Evolutionary conservation across 2,797 vertebrate genomes (phyloP).

Genomic region (Scleropages formosus): DNA sequence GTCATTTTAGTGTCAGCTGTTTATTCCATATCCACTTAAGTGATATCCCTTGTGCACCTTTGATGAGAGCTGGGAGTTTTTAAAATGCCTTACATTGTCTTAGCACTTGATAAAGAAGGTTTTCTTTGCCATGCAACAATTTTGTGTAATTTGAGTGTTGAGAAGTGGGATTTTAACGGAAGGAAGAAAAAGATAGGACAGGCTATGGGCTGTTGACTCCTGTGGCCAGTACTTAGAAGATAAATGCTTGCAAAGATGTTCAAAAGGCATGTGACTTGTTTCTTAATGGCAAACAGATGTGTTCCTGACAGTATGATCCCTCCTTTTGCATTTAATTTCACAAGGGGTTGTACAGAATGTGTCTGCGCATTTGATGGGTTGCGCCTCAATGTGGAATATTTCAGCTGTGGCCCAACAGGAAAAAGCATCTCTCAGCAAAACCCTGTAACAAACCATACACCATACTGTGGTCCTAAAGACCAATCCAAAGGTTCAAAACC

Average conservation of each 20-base stretch:
- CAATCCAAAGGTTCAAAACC: not conserved
- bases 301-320: not conserved
- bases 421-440: not conserved
- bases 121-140: too few species aligned
- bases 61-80: too few species aligned
- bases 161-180: too few species aligned
- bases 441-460: not conserved
- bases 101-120: too few species aligned
- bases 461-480: not conserved
- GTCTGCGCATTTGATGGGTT: not conserved
- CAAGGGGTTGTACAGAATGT: not conserved
- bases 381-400: not conserved
- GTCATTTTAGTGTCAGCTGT: too few species aligned
- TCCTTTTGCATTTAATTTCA: not conserved
- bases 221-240: not conserved
- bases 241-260: conserved; percentile 13
- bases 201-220: conserved; percentile 7
- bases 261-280: not conserved
- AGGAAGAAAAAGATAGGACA: not conserved
- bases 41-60: too few species aligned
- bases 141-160: too few species aligned
- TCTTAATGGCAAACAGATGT: conserved; percentile 17
- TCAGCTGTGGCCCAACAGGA: not conserved
- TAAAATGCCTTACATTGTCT: too few species aligned
- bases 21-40: too few species aligned